phyloP scores from a whole-genome alignment of 2,888 invertebrate genomes.

The Stenoptilia bipunctidactyla region DNA sequence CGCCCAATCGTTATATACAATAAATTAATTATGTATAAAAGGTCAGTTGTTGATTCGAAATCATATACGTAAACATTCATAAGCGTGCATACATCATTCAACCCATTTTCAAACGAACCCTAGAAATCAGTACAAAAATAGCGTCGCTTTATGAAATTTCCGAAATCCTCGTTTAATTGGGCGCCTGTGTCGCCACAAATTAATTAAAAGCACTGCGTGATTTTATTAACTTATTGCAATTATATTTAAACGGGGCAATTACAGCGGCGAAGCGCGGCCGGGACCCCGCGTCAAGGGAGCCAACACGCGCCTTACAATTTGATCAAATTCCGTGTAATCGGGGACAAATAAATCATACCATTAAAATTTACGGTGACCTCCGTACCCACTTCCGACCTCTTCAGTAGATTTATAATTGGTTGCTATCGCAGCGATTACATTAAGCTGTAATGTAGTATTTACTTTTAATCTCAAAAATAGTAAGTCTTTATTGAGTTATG shows the following conservation, averaged over 20 bases:
- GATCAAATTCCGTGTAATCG: constrained; percentile 52
- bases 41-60: too few relatives aligned
- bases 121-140: neutral
- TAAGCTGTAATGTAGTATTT: constrained; percentile 6
- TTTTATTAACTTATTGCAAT: constrained; percentile 65
- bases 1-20: too few relatives aligned
- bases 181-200: constrained; percentile 51
- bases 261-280: constrained; percentile 28
- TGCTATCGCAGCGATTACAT: constrained; percentile 34
- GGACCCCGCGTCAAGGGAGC: constrained; percentile 18
- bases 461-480: constrained; percentile 27
- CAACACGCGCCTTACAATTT: constrained; percentile 34
- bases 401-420: constrained; percentile 56
- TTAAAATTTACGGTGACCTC: constrained; percentile 54
- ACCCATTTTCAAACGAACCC: neutral
- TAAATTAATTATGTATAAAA: too few relatives aligned
- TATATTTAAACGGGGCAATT: constrained; percentile 57
- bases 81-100: neutral
- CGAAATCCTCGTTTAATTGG: constrained; percentile 52
- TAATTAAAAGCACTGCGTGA: constrained; percentile 54
- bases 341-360: constrained; percentile 57
- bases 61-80: too few relatives aligned
- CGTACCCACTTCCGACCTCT: constrained; percentile 46
- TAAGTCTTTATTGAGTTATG: constrained; percentile 36
- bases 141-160: constrained; percentile 39